These are phyloP conservation scores for Drosophila sordidula DNA, from an alignment of 2,888 invertebrate species.

Conservation along the genomic window DNA sequence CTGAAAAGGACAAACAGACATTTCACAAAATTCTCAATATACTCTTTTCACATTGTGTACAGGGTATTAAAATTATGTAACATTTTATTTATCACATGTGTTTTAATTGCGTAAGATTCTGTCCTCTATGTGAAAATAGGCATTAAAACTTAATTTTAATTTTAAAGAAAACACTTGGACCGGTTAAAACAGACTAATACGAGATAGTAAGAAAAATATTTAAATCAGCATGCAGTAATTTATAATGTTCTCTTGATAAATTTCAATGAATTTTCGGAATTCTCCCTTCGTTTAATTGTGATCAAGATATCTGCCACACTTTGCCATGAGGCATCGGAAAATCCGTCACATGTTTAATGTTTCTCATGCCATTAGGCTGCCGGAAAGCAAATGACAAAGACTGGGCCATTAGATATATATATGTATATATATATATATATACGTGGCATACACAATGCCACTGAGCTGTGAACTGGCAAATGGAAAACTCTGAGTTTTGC, in stretches of 20 bases:
- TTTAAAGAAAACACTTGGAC: too few relatives aligned
- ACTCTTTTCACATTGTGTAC: too few relatives aligned
- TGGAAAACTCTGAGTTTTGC: constrained; percentile 12
- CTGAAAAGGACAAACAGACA: too few relatives aligned
- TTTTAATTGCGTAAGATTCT: too few relatives aligned
- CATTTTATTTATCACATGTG: too few relatives aligned
- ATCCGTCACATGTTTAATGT: constrained; percentile 62
- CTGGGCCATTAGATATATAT: constrained; percentile 63
- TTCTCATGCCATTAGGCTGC: constrained; percentile 70
- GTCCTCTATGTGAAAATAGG: too few relatives aligned
- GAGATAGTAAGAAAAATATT: too few relatives aligned
- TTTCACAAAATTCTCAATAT: too few relatives aligned
- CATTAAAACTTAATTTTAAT: too few relatives aligned
- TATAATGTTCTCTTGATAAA: neutral
- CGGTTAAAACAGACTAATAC: too few relatives aligned
- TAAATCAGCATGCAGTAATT: too few relatives aligned
- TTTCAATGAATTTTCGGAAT: neutral
- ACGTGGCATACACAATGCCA: constrained; percentile 45
- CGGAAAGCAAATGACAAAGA: constrained; percentile 49
- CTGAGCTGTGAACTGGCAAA: constrained; percentile 14
- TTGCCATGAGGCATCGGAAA: constrained; percentile 21
- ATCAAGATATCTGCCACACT: constrained; percentile 8
- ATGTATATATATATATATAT: neutral
- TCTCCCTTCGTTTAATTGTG: neutral
- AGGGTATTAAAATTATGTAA: too few relatives aligned